Percentiles rank a stretch among this genome's conserved stretches.
These are phyloP conservation scores for Telenomus remus DNA, from an alignment of 1,140 invertebrate species.

Conservation along the genomic window DNA sequence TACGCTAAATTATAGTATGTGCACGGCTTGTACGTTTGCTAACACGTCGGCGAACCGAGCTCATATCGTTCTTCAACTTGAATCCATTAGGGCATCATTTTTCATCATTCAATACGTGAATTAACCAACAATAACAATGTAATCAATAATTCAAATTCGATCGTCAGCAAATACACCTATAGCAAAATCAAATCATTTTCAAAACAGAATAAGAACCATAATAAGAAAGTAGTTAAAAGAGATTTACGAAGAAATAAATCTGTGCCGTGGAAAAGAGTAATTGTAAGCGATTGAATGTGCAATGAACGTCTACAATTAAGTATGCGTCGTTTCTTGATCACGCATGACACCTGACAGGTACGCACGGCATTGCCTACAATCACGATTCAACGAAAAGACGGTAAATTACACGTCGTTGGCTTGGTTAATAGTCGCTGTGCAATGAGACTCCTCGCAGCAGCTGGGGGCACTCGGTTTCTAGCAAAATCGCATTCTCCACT, in stretches of 20 bases:
- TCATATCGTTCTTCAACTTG: constrained; percentile 13
- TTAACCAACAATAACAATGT: constrained; percentile 7
- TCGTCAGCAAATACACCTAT: no score
- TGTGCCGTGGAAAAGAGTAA: constrained; percentile 13
- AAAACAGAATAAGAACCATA: no score
- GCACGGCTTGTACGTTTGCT: constrained; percentile 7
- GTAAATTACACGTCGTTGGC: constrained; percentile 49
- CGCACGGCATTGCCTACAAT: constrained; percentile 44
- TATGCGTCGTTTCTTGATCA: constrained; percentile 45
- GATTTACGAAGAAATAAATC: no score
- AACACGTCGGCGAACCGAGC: no score
- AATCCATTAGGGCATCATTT: constrained; percentile 22
- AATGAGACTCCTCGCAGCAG: constrained; percentile 22
- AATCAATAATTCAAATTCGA: neutral
- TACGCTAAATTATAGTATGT: constrained; percentile 38
- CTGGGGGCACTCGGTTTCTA: constrained; percentile 16
- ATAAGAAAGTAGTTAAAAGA: no score
- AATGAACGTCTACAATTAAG: constrained; percentile 46
- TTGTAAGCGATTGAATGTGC: constrained; percentile 36
- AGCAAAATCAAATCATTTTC: no score
- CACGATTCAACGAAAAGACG: constrained; percentile 38
- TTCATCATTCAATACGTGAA: no score
- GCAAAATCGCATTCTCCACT: constrained; percentile 4
- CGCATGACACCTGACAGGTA: constrained; percentile 40
- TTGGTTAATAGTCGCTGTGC: constrained; percentile 29